Percentiles rank a stretch among this genome's conserved stretches.
Evolutionary conservation across 35 echinoderm and acorn worm genomes (phyloP).

Genomic region (Heliocidaris erythrogramma): DNA sequence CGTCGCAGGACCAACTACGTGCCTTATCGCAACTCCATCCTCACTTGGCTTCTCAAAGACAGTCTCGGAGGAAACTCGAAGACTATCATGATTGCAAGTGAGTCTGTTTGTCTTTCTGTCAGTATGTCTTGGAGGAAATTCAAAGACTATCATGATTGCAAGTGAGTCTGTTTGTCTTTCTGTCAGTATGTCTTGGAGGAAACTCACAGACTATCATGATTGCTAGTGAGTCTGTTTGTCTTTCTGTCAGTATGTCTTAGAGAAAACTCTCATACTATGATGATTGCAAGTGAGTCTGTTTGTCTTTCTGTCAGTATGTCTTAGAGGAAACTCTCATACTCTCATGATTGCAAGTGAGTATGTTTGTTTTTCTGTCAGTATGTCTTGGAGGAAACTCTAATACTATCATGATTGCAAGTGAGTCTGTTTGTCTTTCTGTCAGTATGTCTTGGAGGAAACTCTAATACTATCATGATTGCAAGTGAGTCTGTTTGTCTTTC

Average conservation of each 20-base stretch:
- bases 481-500: not conserved
- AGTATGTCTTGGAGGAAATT: not conserved
- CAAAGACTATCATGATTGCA: conserved; percentile 78
- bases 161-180: not conserved
- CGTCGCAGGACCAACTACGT: conserved; percentile 69
- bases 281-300: no score
- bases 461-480: no score
- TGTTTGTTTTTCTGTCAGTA: no score
- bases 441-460: not conserved
- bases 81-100: conserved; percentile 99
- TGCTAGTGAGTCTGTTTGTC: not conserved
- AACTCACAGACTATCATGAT: conserved; percentile 85
- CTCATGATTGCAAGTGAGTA: no score
- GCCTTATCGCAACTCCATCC: conserved; percentile 93
- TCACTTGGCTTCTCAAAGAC: conserved; percentile 97
- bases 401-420: conserved; percentile 41
- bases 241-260: not conserved
- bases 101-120: conserved; percentile 25
- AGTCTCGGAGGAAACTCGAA: conserved; percentile 96
- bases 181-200: no score
- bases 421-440: not conserved
- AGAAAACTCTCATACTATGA: no score
- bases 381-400: not conserved
- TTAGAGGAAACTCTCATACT: no score
- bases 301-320: no score